Percentiles rank a stretch among this genome's conserved stretches.
These are phyloP conservation scores for Eupithecia subfuscata DNA, from an alignment of 2,888 invertebrate species.

Conservation along the genomic window DNA sequence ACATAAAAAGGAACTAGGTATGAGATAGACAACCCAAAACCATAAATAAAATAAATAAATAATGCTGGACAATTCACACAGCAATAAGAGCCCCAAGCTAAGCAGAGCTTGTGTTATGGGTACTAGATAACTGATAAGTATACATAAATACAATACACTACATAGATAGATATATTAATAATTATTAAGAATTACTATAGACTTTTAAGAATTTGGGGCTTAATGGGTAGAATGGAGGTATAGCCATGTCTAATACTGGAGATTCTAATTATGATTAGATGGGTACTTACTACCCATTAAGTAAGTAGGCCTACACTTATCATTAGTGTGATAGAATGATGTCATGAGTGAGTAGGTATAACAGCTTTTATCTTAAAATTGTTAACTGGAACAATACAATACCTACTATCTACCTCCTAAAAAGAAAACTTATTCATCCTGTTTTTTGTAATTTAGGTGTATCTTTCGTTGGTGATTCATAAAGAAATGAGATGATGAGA, in stretches of 20 bases:
- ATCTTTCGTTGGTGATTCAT: background rate
- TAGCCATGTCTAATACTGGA: background rate
- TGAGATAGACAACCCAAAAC: background rate
- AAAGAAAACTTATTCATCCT: background rate
- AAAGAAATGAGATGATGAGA: no score
- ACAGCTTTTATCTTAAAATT: constrained; percentile 29
- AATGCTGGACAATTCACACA: no score
- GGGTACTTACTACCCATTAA: constrained; percentile 38
- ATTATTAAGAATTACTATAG: background rate
- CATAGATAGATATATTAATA: no score
- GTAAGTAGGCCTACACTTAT: constrained; percentile 37
- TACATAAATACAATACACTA: no score
- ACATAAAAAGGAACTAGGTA: background rate
- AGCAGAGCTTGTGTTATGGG: no score
- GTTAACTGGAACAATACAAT: constrained; percentile 29
- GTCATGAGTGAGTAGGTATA: constrained; percentile 34
- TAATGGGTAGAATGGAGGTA: background rate
- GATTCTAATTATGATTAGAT: background rate
- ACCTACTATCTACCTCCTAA: constrained; percentile 6
- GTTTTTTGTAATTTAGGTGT: background rate
- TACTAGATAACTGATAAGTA: no score
- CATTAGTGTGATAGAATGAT: constrained; percentile 42
- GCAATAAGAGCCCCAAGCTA: no score
- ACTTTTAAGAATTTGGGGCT: background rate
- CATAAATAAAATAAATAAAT: no score